These are phyloP conservation scores for Paralichthys olivaceus DNA, from an alignment of 2,113 vertebrate genomes.

Conservation along the genomic window DNA sequence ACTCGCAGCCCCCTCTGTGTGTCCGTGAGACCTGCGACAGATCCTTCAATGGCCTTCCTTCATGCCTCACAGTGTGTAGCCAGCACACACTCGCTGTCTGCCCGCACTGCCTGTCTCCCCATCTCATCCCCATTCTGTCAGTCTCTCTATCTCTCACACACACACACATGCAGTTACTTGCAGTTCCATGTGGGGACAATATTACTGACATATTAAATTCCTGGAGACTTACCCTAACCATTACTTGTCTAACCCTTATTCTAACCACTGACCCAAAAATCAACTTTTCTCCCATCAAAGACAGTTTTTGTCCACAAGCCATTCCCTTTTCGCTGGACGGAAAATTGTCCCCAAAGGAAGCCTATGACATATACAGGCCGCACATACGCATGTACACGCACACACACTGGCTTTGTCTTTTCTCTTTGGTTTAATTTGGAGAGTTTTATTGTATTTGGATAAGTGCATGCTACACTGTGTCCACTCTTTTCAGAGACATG, in stretches of 20 bases:
- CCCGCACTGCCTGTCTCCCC: conserved; percentile 52
- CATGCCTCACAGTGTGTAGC: conserved; percentile 63
- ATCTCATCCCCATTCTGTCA: conserved; percentile 74
- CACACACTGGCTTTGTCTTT: conserved; percentile 43
- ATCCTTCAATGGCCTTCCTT: conserved; percentile 68
- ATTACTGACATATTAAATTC: too few relatives aligned
- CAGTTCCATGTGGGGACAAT: too few relatives aligned
- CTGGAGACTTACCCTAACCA: background rate
- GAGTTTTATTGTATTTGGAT: conserved; percentile 65
- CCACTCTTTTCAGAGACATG: conserved; percentile 56
- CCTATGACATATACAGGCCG: background rate
- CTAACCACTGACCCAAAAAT: background rate
- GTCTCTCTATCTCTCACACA: conserved; percentile 25
- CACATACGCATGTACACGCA: conserved; percentile 2
- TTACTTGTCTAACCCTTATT: background rate
- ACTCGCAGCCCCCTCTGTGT: conserved; percentile 30
- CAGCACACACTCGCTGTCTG: conserved; percentile 46
- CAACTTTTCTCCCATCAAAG: too few relatives aligned
- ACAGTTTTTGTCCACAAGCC: too few relatives aligned
- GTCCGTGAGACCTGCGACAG: conserved; percentile 57
- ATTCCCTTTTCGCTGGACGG: too few relatives aligned
- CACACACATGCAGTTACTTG: background rate
- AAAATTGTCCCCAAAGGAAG: background rate
- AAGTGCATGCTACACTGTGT: conserved; percentile 59
- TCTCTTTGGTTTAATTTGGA: conserved; percentile 50